Evolutionary conservation across 2,888 invertebrate genomes (phyloP).

Genomic region (Callimorpha dominula): DNA sequence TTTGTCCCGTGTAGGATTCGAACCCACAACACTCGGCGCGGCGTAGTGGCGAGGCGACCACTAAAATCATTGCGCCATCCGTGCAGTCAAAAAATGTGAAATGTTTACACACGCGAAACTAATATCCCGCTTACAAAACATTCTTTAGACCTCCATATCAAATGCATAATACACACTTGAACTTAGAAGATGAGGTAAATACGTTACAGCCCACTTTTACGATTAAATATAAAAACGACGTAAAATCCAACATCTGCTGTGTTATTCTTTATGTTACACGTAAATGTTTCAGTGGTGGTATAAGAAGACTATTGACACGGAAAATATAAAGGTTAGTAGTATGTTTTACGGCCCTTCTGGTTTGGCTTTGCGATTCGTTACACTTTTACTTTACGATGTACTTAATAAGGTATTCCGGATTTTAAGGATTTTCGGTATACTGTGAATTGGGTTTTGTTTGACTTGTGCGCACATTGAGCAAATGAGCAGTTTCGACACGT

Average conservation of each 20-base stretch:
- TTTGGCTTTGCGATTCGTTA: constrained; percentile 17
- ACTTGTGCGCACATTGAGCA: not conserved
- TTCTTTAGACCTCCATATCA: not conserved
- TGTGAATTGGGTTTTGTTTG: not conserved
- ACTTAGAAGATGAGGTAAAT: constrained; percentile 44
- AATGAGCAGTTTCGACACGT: not conserved
- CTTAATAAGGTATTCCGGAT: constrained; percentile 19
- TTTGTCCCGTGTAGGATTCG: too few species aligned
- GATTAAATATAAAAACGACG: constrained; percentile 62
- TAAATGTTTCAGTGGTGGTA: constrained; percentile 51
- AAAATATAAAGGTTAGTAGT: constrained; percentile 33
- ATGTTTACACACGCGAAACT: too few species aligned
- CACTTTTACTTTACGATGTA: constrained; percentile 17
- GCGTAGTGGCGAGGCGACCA: too few species aligned
- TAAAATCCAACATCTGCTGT: constrained; percentile 59
- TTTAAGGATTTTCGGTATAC: constrained; percentile 7
- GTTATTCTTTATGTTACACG: constrained; percentile 56
- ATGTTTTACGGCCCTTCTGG: constrained; percentile 21
- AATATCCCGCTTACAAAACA: constrained; percentile 1
- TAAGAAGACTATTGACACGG: constrained; percentile 36
- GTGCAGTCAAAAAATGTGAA: too few species aligned
- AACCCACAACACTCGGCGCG: too few species aligned
- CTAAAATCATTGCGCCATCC: too few species aligned
- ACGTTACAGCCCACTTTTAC: constrained; percentile 57
- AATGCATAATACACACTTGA: constrained; percentile 16